Conservation (phyloP, 1,140 invertebrate species). For the Drosophila tristis region DNA sequence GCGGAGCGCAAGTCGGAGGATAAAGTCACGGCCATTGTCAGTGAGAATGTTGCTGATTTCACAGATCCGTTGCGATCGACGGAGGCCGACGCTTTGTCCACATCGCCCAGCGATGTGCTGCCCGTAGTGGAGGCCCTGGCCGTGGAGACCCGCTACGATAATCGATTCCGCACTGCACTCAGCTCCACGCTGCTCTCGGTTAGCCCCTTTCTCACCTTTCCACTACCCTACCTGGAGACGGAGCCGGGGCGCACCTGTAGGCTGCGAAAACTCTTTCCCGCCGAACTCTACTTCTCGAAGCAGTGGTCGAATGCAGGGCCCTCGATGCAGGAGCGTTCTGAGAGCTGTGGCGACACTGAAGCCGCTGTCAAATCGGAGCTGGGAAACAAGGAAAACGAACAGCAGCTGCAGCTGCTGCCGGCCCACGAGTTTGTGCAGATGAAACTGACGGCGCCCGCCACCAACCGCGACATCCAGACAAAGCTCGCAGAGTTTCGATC, state of each 20-base stretch:
- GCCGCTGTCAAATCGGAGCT: constrained; percentile 6
- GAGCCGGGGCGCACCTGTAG: constrained; percentile 91
- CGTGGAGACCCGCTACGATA: constrained; percentile 87
- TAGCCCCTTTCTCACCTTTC: constrained; percentile 94
- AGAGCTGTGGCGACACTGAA: constrained; percentile 44
- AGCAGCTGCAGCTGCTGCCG: constrained; percentile 52
- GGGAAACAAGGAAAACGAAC: constrained; percentile 53
- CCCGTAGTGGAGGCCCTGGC: constrained; percentile 82
- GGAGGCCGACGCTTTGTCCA: constrained; percentile 32
- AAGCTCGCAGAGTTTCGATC: constrained; percentile 94
- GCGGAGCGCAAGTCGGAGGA: constrained; percentile 83
- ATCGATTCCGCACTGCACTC: constrained; percentile 90
- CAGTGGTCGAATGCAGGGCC: constrained; percentile 83
- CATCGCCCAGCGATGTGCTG: constrained; percentile 24
- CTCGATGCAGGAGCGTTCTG: constrained; percentile 47
- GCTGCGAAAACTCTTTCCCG: constrained; percentile 91
- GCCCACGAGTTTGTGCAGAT: constrained; percentile 90
- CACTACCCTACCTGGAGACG: constrained; percentile 95
- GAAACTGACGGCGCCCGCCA: constrained; percentile 88
- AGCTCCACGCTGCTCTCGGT: constrained; percentile 91
- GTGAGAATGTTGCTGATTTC: constrained; percentile 87
- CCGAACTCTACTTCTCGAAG: constrained; percentile 91
- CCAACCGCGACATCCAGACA: constrained; percentile 88
- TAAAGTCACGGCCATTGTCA: constrained; percentile 85
- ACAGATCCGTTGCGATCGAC: constrained; percentile 90